These are phyloP conservation scores for Lasioglossum figueresi DNA, from an alignment of 2,888 invertebrate genomes.

Conservation along the genomic window DNA sequence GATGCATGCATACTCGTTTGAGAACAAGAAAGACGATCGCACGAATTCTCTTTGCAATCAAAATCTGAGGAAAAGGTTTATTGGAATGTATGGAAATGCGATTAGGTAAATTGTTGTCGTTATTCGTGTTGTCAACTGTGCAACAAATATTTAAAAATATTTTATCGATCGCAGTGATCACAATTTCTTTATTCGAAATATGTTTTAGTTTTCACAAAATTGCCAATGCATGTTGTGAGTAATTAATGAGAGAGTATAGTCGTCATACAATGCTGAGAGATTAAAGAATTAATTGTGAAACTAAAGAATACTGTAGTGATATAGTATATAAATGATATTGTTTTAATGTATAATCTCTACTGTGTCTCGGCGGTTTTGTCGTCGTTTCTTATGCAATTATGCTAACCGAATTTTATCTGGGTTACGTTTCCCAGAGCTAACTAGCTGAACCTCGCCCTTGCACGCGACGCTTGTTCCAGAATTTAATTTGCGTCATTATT, in stretches of 20 bases:
- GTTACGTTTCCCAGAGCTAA: neutral
- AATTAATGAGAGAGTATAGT: too few species aligned
- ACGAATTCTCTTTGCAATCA: neutral
- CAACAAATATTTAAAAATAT: neutral
- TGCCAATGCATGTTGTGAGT: neutral
- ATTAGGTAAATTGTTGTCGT: neutral
- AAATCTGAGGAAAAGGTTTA: neutral
- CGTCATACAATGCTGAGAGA: too few species aligned
- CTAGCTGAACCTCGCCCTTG: neutral
- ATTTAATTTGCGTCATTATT: neutral
- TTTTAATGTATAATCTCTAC: neutral
- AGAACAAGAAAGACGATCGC: neutral
- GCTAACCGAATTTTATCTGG: constrained; percentile 6
- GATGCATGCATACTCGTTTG: neutral
- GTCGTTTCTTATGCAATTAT: neutral
- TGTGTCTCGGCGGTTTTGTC: neutral
- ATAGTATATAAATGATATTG: neutral
- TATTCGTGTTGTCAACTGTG: neutral
- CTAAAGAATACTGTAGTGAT: neutral
- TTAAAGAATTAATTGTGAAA: neutral
- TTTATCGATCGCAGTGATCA: too few species aligned
- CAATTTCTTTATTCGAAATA: too few species aligned
- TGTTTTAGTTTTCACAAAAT: too few species aligned
- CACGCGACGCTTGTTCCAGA: neutral
- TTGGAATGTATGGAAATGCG: too few species aligned